These are phyloP conservation scores for Periophthalmus magnuspinnatus DNA, from an alignment of 2,797 vertebrate genomes.

Conservation along the genomic window DNA sequence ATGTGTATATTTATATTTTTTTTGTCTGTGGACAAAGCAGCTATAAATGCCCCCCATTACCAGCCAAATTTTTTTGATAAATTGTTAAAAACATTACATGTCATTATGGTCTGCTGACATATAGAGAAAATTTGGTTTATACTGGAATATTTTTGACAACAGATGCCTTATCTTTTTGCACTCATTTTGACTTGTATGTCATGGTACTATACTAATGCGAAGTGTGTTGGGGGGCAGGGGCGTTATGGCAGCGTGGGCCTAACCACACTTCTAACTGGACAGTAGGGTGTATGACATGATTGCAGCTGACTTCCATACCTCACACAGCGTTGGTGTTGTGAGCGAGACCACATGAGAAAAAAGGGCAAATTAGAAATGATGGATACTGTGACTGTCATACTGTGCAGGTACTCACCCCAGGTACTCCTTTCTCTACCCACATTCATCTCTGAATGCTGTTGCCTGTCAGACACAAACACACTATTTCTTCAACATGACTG, in stretches of 20 bases:
- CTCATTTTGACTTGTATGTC: constrained; percentile 50
- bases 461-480: constrained; percentile 82
- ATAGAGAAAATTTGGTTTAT: constrained; percentile 46
- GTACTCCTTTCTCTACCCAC: constrained; percentile 99
- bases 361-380: constrained; percentile 99
- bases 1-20: constrained; percentile 45
- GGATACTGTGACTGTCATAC: constrained; percentile 99
- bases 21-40: constrained; percentile 66
- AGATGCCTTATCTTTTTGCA: constrained; percentile 44
- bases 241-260: constrained; percentile 85
- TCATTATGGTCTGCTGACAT: constrained; percentile 46
- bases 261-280: constrained; percentile 79
- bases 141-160: constrained; percentile 32
- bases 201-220: constrained; percentile 83
- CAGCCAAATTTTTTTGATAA: constrained; percentile 59
- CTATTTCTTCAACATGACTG: constrained; percentile 55
- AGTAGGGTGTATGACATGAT: constrained; percentile 99
- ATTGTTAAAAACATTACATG: constrained; percentile 49
- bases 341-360: constrained; percentile 96
- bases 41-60: constrained; percentile 57
- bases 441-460: constrained; percentile 99
- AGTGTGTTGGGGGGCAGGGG: constrained; percentile 89
- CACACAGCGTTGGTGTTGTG: constrained; percentile 99
- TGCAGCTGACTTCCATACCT: constrained; percentile 99
- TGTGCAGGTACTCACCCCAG: constrained; percentile 99